These are phyloP conservation scores for Allolobophora icterica DNA, from an alignment of 2,888 invertebrate species.

Conservation along the genomic window DNA sequence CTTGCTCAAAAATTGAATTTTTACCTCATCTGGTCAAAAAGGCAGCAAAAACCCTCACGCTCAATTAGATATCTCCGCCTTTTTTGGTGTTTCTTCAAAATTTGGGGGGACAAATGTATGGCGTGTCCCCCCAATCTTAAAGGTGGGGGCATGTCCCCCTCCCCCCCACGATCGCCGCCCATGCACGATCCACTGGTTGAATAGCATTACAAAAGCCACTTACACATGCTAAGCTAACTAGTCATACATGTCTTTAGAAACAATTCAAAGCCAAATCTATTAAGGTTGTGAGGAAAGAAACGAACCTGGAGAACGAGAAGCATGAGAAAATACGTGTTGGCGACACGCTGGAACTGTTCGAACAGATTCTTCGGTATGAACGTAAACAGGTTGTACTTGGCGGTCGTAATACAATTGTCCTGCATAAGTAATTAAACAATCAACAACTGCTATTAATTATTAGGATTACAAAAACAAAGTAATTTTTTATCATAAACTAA, in stretches of 20 bases:
- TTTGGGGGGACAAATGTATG: no score
- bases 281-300: neutral
- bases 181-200: no score
- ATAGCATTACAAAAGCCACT: neutral
- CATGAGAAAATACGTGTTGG: constrained; percentile 98
- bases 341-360: constrained; percentile 98
- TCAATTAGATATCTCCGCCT: no score
- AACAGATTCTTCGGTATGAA: constrained; percentile 97
- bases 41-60: no score
- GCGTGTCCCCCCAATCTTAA: no score
- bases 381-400: constrained; percentile 94
- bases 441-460: neutral
- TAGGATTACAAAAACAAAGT: neutral
- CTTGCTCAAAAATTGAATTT: no score
- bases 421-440: constrained; percentile 66
- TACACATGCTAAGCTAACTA: neutral
- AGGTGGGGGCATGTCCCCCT: no score
- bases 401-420: constrained; percentile 99
- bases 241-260: neutral
- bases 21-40: no score
- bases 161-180: no score
- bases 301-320: constrained; percentile 88
- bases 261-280: neutral
- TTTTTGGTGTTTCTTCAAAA: no score
- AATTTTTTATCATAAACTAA: neutral